These are phyloP conservation scores for Myotis yumanensis DNA, from an alignment of 2,113 vertebrate species.

Conservation along the genomic window DNA sequence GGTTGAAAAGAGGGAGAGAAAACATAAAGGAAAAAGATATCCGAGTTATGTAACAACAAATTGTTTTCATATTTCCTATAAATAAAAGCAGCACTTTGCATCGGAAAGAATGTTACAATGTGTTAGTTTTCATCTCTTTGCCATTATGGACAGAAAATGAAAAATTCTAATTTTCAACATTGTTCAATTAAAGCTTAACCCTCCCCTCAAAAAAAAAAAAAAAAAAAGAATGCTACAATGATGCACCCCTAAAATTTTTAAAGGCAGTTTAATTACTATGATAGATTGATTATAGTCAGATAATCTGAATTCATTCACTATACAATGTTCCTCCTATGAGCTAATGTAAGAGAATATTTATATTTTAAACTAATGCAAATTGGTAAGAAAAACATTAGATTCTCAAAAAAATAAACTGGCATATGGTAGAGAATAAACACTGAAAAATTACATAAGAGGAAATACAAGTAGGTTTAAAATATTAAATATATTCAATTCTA, in stretches of 20 bases:
- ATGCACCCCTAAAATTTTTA: not conserved
- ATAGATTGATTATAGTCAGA: not conserved
- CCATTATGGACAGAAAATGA: not conserved
- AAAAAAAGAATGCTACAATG: not conserved
- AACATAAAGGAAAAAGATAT: not conserved
- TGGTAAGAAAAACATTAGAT: conserved; percentile 40
- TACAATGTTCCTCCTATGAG: not conserved
- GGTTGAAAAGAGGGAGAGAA: not conserved
- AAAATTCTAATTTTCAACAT: not conserved
- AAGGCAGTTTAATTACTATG: not conserved
- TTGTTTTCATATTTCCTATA: not conserved
- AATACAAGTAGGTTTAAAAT: not conserved
- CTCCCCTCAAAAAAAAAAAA: not conserved
- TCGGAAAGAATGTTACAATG: not conserved
- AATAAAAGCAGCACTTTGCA: conserved; percentile 6
- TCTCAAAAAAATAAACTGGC: conserved; percentile 26
- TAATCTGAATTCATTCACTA: not conserved
- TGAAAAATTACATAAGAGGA: conserved; percentile 10
- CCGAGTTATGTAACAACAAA: not conserved
- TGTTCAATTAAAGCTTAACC: not conserved
- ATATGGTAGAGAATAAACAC: conserved; percentile 9
- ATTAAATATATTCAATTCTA: conserved; percentile 11
- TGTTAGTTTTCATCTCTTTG: not conserved
- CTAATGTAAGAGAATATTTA: conserved; percentile 50
- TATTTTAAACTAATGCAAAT: conserved; percentile 21